These are phyloP conservation scores for Boloria selene DNA, from an alignment of 2,888 invertebrate species.

Conservation along the genomic window DNA sequence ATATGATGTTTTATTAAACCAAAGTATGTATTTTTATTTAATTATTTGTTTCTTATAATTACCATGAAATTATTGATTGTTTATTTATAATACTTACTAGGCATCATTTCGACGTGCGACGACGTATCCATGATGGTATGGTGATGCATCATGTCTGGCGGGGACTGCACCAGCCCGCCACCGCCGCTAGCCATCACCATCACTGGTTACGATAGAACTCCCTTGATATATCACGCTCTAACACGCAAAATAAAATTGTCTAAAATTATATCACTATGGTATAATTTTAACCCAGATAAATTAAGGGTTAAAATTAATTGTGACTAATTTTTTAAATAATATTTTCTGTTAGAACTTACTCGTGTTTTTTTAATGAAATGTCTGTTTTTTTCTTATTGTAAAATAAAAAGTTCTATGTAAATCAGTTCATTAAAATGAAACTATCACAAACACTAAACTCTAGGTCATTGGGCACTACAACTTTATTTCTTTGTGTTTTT, in stretches of 20 bases:
- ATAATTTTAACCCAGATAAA: conserved; percentile 10
- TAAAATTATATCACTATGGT: conserved; percentile 6
- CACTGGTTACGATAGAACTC: conserved; percentile 53
- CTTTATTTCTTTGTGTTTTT: conserved; percentile 58
- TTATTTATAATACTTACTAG: conserved; percentile 61
- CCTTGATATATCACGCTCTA: conserved; percentile 30
- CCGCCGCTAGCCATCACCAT: conserved; percentile 81
- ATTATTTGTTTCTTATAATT: too few relatives aligned
- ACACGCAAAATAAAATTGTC: conserved; percentile 13
- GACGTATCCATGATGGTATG: conserved; percentile 79
- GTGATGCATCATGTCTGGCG: conserved; percentile 79
- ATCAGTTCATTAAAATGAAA: conserved; percentile 48
- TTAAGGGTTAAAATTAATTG: conserved; percentile 11
- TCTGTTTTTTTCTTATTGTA: conserved; percentile 3
- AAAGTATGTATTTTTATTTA: too few relatives aligned
- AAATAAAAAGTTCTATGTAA: background rate
- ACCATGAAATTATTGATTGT: background rate
- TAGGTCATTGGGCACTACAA: conserved; percentile 72
- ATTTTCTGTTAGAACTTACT: conserved; percentile 14
- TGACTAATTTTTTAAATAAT: background rate
- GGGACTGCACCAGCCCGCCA: conserved; percentile 81
- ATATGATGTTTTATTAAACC: too few relatives aligned
- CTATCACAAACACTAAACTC: conserved; percentile 58
- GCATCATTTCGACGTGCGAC: conserved; percentile 79
- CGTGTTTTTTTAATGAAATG: conserved; percentile 8